Percentiles rank a stretch among this genome's conserved stretches.
Conservation (phyloP, 2,888 invertebrate genomes). For the Pocota personata region DNA sequence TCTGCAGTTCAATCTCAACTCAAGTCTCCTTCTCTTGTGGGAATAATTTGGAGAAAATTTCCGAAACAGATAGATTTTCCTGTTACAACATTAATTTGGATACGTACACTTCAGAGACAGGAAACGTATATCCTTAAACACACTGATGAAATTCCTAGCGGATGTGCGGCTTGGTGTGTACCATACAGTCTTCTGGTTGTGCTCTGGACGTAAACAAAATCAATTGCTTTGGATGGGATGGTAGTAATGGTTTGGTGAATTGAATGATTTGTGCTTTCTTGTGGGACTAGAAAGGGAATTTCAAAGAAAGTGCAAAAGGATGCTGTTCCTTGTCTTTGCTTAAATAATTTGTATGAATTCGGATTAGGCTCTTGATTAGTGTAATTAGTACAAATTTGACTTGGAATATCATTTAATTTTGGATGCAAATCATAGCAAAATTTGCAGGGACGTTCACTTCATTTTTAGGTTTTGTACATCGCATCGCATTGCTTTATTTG, state of each 20-base stretch:
- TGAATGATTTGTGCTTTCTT: neutral
- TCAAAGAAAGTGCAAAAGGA: neutral
- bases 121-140: slow-evolving; percentile 31
- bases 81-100: slow-evolving; percentile 48
- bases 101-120: slow-evolving; percentile 11
- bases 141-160: slow-evolving; percentile 4
- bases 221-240: slow-evolving; percentile 24
- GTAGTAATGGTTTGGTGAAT: slow-evolving; percentile 2
- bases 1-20: neutral
- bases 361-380: neutral
- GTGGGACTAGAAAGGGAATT: neutral
- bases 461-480: too few species aligned
- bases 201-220: slow-evolving; percentile 16
- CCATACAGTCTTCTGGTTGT: neutral
- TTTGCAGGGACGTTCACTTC: too few species aligned
- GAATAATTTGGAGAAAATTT: slow-evolving; percentile 53
- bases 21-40: slow-evolving; percentile 13
- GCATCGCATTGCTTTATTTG: too few species aligned
- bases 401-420: too few species aligned
- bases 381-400: neutral
- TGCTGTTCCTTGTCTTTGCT: neutral
- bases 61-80: slow-evolving; percentile 44
- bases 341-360: neutral
- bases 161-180: neutral
- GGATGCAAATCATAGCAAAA: too few species aligned